Evolutionary conservation across 2,113 vertebrate genomes (phyloP), one percentile per base, ranked within the genome.

Genomic region (Tachycineta bicolor): DNA sequence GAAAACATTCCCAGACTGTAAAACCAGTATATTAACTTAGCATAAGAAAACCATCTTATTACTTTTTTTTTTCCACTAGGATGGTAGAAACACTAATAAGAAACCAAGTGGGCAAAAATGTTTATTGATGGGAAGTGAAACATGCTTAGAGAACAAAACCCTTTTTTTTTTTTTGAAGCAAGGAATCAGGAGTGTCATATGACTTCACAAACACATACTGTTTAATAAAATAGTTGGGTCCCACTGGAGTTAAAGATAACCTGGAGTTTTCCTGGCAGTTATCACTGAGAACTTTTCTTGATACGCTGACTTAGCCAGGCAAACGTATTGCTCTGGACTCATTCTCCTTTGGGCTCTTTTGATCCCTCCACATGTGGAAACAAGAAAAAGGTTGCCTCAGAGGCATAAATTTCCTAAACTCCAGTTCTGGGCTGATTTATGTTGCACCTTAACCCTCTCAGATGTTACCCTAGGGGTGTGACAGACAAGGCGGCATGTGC

Each of bases 81-180:
- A 90, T 64, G 33, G 87, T 75, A 62, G 47, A 93, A 89, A 55
- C 10, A 60, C n/a, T 93, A 93, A 89, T 85, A 78, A 88, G 96
- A 92, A 89, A 85, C 23, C 50, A 52, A 91, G 92, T 43, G 71
- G 93, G 53, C 39, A 92, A 87, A 96, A 37, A 39, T 34, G 17
- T 83, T 79, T 96, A 65, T 60, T 63, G 43, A 82, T 60, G 17
- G 16, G 37, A 67, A 87, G 20, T 55, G 60, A 95, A 74, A 81
- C 12, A 33, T 31, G 12, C 71, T 73, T 55, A 83, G 69, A 60
- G 28, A 83, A 17, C 25, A 96, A 88, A 76, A 81, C 2, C 2
- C 41, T 62, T 47, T 56, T 15, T 39, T 76, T 24, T 44, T 60
- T 39, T 41, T 22, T 47, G 33, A 77, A 84, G 13, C 24, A 85